These are phyloP conservation scores for Melanotaenia pygmaea DNA, from an alignment of 2,797 vertebrate genomes.

Conservation along the genomic window DNA sequence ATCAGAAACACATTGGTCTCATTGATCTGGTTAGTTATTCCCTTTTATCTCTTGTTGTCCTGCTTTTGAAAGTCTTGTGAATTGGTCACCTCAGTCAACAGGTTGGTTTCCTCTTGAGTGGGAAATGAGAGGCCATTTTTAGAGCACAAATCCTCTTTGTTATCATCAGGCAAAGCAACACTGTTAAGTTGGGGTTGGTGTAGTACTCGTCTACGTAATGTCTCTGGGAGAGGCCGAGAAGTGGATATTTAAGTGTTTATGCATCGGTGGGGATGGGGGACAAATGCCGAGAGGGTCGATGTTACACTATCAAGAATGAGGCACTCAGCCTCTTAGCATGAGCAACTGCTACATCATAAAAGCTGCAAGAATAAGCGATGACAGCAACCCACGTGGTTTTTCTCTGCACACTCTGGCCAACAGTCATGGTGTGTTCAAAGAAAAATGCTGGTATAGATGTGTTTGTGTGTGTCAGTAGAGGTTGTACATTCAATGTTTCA, in stretches of 20 bases:
- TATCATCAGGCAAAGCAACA: slow-evolving; percentile 30
- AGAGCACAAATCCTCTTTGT: slow-evolving; percentile 51
- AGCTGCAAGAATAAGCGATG: slow-evolving; percentile 50
- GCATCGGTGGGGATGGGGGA: slow-evolving; percentile 31
- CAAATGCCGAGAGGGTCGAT: slow-evolving; percentile 50
- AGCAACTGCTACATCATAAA: slow-evolving; percentile 29
- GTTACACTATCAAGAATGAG: slow-evolving; percentile 54
- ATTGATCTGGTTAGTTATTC: background rate
- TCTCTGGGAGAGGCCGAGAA: slow-evolving; percentile 40
- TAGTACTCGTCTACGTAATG: slow-evolving; percentile 44
- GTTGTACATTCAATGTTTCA: slow-evolving; percentile 23
- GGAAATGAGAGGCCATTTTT: slow-evolving; percentile 48
- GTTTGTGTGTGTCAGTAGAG: slow-evolving; percentile 3
- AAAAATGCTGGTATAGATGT: background rate
- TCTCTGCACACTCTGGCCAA: slow-evolving; percentile 44
- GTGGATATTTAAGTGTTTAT: slow-evolving; percentile 54
- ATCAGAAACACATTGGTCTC: background rate
- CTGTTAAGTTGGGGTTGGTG: slow-evolving; percentile 43
- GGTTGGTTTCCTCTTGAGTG: slow-evolving; percentile 44
- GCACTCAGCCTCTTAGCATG: slow-evolving; percentile 49
- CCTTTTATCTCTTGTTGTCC: slow-evolving; percentile 29
- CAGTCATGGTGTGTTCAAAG: slow-evolving; percentile 35
- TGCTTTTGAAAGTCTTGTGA: slow-evolving; percentile 38
- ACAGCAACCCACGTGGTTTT: slow-evolving; percentile 51
- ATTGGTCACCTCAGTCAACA: slow-evolving; percentile 50